Evolutionary conservation across 2,888 invertebrate genomes (phyloP), one percentile per base, ranked within the genome.

Genomic region (Aphodius granarius): DNA sequence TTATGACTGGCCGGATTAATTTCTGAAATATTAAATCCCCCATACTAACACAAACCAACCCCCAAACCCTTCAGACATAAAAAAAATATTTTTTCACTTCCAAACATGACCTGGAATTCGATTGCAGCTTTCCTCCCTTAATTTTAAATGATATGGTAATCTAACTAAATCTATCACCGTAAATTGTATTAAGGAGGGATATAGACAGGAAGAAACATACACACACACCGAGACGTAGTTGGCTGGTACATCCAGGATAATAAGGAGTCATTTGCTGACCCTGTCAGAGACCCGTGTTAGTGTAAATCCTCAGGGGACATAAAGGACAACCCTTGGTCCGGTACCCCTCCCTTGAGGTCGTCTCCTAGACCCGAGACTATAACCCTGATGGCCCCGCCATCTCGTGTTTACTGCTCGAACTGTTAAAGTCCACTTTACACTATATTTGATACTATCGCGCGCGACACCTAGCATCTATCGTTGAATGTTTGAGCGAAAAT

Each of bases 371-470:
- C 71, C 73, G 73, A 76, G 77, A 71, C 78, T 79, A 78, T 79
- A 78, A 75, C 64, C 71, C 76, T 76, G 76, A 79, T 77, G 73
- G 75, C 73, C 75, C 66, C 74, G 75, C 72, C 77, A 79, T 78
- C 75, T 78, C 74, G 76, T 78, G 77, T 79, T 80, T 80, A 80
- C 77, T 76, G 79, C 80, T 77, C 78, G 77, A 79, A 79, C 80
- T 78, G 76, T 78, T 80, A 78, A 80, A 79, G 76, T 74, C 77
- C 80, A 80, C 79, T 81, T 80, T 80, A 80, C 80, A 79, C 81
- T 78, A 77, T 68, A 68, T 68, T 21, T 43, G 43, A 43, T 43
- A 43, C 43, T 43, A 43, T 43, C 43, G 13, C 43, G 13, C 13
- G 13, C 3, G 43, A 43, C 43, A 13, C 2, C 43, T 6, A 43